Evolutionary conservation across 2,888 invertebrate genomes (phyloP).

Genomic region (Cecidostiba fungosa): DNA sequence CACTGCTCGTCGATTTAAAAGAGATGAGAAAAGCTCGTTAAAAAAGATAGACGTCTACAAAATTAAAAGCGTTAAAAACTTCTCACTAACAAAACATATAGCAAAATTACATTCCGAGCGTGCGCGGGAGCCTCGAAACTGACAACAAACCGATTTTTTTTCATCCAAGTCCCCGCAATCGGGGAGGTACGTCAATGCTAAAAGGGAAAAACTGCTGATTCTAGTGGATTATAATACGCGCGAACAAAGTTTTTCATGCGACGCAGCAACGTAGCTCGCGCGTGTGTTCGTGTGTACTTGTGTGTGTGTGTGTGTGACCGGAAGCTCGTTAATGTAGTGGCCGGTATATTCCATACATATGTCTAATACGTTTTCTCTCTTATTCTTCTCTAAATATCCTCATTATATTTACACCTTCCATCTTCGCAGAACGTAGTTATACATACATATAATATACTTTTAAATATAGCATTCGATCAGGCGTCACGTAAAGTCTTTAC

Average conservation of each 20-base stretch:
- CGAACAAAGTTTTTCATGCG: slow-evolving; percentile 27
- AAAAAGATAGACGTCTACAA: slow-evolving; percentile 35
- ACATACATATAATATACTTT: slow-evolving; percentile 57
- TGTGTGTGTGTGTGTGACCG: slow-evolving; percentile 29
- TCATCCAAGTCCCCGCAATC: slow-evolving; percentile 37
- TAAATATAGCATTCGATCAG: slow-evolving; percentile 61
- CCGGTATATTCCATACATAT: slow-evolving; percentile 43
- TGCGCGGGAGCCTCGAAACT: slow-evolving; percentile 33
- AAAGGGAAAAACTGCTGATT: slow-evolving; percentile 20
- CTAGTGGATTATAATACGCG: not conserved
- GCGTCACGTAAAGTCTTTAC: slow-evolving; percentile 75
- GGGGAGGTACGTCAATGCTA: slow-evolving; percentile 57
- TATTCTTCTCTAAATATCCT: slow-evolving; percentile 33
- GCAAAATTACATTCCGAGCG: slow-evolving; percentile 30
- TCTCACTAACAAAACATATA: slow-evolving; percentile 34
- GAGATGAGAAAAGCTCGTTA: slow-evolving; percentile 29
- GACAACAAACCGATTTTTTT: not conserved
- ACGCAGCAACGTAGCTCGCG: slow-evolving; percentile 56
- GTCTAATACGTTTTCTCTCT: slow-evolving; percentile 46
- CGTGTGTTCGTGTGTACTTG: not conserved
- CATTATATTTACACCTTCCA: slow-evolving; percentile 58
- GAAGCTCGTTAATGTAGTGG: slow-evolving; percentile 51
- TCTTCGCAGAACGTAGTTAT: slow-evolving; percentile 49
- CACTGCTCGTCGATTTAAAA: slow-evolving; percentile 48
- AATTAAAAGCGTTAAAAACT: slow-evolving; percentile 23